Evolutionary conservation across 2,888 invertebrate genomes (phyloP), one percentile per base, ranked within the genome.

Genomic region (Spodoptera littoralis): DNA sequence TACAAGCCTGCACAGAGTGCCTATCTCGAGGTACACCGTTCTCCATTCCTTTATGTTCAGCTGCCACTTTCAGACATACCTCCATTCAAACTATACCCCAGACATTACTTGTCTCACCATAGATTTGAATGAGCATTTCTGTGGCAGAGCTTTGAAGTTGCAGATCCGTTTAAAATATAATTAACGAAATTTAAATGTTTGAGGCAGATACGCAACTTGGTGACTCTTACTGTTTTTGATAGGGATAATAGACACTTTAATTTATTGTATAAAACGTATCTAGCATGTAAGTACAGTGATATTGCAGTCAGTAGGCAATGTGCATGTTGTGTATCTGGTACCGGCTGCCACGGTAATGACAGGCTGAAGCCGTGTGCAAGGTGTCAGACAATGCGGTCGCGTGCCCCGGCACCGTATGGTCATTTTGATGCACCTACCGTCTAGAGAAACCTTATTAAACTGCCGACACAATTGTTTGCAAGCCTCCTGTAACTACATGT

Each of bases 1-100:
- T 92, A 92, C 92, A 92, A 93, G 89, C 88, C 90, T 89, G 87
- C 90, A 86, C 87, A 89, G 90, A 91, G 90, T 90, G 88, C 91
- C 92, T 92, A 91, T 92, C 92, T 91, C 87, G 86, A 86, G 84
- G 87, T 85, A 88, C 87, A 87, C 85, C 88, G 84, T 85, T 87
- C 87, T 86, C 87, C 86, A 86, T 88, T 91, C 90, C 91, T 92
- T 92, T 91, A 91, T 90, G 88, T 89, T 90, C 83, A 92, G 84
- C 90, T 92, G 91, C 90, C 92, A 92, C 90, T 91, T 92, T 89
- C 90, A 92, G 91, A 89, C 86, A 88, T 83, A 85, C 86, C 85
- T 87, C 89, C 85, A 88, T 91, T 91, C 85, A 88, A 89, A 91
- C 89, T 90, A 89, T 86, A 86, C 84, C 86, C 84, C 84, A 89